Evolutionary conservation across 2,797 vertebrate species (phyloP).

Genomic region (Merluccius polli): DNA sequence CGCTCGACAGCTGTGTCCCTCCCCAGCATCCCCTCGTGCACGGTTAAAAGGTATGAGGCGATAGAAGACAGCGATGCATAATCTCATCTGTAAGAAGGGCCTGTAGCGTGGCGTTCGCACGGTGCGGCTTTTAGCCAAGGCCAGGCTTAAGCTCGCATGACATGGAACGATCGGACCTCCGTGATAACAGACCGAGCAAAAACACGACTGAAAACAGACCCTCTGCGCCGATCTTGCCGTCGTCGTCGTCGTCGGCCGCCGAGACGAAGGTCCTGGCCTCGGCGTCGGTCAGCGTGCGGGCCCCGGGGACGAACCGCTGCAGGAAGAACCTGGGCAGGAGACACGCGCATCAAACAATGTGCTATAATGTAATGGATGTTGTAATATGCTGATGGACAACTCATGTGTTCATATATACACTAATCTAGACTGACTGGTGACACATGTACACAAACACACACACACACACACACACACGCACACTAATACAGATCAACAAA

Average conservation of each 20-base stretch:
- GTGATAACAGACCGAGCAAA: neutral
- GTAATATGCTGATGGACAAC: no score
- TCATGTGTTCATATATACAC: no score
- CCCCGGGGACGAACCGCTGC: slow-evolving; percentile 83
- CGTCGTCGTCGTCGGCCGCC: slow-evolving; percentile 85
- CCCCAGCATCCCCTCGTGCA: neutral
- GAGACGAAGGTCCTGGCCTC: slow-evolving; percentile 87
- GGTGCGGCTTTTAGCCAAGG: neutral
- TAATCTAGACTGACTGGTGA: neutral
- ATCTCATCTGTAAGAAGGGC: neutral
- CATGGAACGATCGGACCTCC: neutral
- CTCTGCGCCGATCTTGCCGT: slow-evolving; percentile 89
- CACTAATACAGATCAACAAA: neutral
- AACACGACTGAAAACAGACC: slow-evolving; percentile 68
- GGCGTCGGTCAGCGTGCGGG: slow-evolving; percentile 81
- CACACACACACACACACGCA: neutral
- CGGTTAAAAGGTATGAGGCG: neutral
- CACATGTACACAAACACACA: neutral
- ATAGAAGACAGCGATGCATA: neutral
- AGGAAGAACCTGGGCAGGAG: slow-evolving; percentile 82
- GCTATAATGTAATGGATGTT: neutral
- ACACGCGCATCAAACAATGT: neutral
- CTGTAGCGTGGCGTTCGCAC: neutral
- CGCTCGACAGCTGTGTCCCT: neutral
- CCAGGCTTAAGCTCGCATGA: neutral